Evolutionary conservation across 2,113 vertebrate species (phyloP).

Genomic region (Lasiurus borealis): DNA sequence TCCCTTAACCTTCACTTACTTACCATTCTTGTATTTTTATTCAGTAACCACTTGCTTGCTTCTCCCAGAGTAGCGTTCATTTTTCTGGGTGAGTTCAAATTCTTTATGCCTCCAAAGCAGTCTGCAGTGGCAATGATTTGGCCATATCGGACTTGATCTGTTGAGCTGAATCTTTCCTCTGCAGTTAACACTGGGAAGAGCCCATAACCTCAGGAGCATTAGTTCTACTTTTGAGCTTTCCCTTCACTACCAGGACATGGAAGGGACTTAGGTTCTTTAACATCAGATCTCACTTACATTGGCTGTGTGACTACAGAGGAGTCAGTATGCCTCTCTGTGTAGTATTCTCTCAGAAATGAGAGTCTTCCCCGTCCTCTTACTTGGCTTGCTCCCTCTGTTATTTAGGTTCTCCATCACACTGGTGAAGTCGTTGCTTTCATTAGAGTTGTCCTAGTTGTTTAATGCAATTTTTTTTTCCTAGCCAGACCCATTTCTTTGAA

Average conservation of each 20-base stretch:
- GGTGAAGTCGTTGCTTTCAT: not conserved
- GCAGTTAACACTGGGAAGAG: slow-evolving; percentile 48
- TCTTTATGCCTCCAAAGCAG: slow-evolving; percentile 60
- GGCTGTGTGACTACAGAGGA: not conserved
- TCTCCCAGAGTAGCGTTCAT: slow-evolving; percentile 35
- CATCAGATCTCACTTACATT: not conserved
- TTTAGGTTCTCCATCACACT: not conserved
- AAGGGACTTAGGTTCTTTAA: not conserved
- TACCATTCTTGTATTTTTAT: slow-evolving; percentile 28
- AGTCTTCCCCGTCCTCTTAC: not conserved
- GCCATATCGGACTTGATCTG: slow-evolving; percentile 70
- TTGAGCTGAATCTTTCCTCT: slow-evolving; percentile 69
- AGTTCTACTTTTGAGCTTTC: not conserved
- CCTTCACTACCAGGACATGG: not conserved
- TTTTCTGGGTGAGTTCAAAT: slow-evolving; percentile 52
- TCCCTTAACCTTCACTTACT: not conserved
- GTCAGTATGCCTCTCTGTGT: not conserved
- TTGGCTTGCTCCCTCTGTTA: not conserved
- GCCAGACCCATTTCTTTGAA: slow-evolving; percentile 57
- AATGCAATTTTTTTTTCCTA: not conserved
- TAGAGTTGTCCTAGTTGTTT: not conserved
- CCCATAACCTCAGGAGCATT: not conserved
- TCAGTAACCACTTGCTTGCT: slow-evolving; percentile 19
- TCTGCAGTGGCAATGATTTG: slow-evolving; percentile 11
- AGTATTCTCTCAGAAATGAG: not conserved